phyloP scores from a whole-genome alignment of 2,797 vertebrate genomes.

The Lophius americanus region DNA sequence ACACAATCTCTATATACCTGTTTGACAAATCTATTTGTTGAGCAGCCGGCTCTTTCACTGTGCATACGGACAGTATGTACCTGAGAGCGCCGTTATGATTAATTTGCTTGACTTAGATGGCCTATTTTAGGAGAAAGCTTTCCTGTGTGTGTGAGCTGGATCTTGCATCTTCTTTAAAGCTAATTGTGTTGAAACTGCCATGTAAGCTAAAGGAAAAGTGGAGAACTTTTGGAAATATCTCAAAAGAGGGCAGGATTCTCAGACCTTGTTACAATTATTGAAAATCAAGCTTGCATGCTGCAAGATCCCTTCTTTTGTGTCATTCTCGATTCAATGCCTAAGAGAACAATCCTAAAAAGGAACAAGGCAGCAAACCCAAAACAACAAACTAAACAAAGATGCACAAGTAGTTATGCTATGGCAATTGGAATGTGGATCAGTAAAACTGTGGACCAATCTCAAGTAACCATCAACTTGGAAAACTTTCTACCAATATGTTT shows the following conservation, averaged over 20 bases:
- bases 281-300: background rate
- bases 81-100: slow-evolving; percentile 64
- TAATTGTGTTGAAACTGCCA: background rate
- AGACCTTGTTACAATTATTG: background rate
- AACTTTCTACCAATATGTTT: no score
- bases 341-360: no score
- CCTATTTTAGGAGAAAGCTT: slow-evolving; percentile 76
- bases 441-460: no score
- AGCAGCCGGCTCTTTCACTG: slow-evolving; percentile 11
- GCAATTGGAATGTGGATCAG: no score
- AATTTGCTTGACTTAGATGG: slow-evolving; percentile 72
- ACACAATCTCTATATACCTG: background rate
- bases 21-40: background rate
- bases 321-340: background rate
- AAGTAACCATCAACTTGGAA: no score
- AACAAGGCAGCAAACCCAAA: no score
- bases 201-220: background rate
- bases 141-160: slow-evolving; percentile 26
- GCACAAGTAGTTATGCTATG: no score
- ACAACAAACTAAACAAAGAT: no score
- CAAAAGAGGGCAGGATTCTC: background rate
- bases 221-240: background rate
- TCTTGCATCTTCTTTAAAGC: background rate
- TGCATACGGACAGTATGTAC: slow-evolving; percentile 10
- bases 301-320: background rate